Base-by-base conservation (phyloP, 1,140 invertebrate genomes). In the Ceratosolen solmsi region DNA sequence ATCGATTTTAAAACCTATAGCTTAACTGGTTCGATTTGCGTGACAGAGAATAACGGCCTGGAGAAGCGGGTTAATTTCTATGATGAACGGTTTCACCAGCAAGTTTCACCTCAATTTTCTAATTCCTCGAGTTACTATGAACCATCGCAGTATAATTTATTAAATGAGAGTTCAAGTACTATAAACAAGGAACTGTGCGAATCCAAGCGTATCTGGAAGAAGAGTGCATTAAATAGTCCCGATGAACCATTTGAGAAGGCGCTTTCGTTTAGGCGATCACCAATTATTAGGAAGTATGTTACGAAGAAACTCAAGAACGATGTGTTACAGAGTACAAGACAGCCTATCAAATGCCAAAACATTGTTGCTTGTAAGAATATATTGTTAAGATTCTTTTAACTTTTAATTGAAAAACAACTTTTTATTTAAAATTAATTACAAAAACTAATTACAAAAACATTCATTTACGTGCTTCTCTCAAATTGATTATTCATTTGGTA, bases 11-110 rank as follows among this genome's bases (percentile, higher is more conserved):
- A 54, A 22, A 22, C 20, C 17, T 22, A 2, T 17, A 4, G 3
- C 9, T 5, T 54, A 54, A 54, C 17, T 54, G 51, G 2, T 3
- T 54, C 20, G 20, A 22, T 54, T 68, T 68, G 9, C 7, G 22
- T 22, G 33, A 25, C 25, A 76, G 58, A 65, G 7, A 76, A n/a
- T 2, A 71, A 25, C 20, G 68, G n/a, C 4, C n/a, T 54, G 17
- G 33, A 70, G n/a, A 79, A 79, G 77, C 27, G 46, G 36, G 77
- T 79, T 15, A 71, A 71, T 22, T 79, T 79, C 25, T 2, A 41
- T 41, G 51, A 79, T 1, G 33, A 46, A 15, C 25, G 36, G 9
- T 30, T 13, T 9, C n/a, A 54, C 8, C 63, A 25, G 22, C 9
- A 15, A 15, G 17, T 8, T 2, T 54, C 51, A 54, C 20, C 20